phyloP scores from a whole-genome alignment of 2,113 vertebrate genomes.

The Otis tarda region DNA sequence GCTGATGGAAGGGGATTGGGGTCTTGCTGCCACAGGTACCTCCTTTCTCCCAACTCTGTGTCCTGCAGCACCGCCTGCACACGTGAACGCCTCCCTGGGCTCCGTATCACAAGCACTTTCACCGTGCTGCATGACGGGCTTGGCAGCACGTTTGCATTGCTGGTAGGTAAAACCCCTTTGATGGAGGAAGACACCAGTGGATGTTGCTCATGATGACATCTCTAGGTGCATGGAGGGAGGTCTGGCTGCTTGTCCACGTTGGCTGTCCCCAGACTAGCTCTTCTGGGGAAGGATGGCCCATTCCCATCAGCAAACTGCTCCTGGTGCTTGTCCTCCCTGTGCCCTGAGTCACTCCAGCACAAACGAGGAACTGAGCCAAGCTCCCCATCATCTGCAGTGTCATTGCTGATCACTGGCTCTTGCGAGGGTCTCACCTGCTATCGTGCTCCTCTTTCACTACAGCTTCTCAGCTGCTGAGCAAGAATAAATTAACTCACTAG shows the following conservation, averaged over 20 bases:
- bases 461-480: background rate
- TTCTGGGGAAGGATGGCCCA: background rate
- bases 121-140: fast-evolving
- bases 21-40: background rate
- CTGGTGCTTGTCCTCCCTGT: background rate
- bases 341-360: background rate
- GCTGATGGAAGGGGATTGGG: background rate
- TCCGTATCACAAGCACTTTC: fast-evolving
- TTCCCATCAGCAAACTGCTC: background rate
- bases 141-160: background rate
- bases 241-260: background rate
- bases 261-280: background rate
- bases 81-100: fast-evolving
- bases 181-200: background rate
- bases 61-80: background rate
- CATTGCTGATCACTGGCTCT: background rate
- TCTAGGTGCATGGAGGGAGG: fast-evolving
- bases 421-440: background rate
- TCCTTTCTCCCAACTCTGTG: background rate
- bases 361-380: background rate
- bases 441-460: background rate
- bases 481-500: background rate
- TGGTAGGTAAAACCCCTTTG: background rate
- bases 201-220: background rate
- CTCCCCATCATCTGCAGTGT: fast-evolving